phyloP scores from a whole-genome alignment of 2,113 vertebrate genomes.

The Cryptotis parvus region DNA sequence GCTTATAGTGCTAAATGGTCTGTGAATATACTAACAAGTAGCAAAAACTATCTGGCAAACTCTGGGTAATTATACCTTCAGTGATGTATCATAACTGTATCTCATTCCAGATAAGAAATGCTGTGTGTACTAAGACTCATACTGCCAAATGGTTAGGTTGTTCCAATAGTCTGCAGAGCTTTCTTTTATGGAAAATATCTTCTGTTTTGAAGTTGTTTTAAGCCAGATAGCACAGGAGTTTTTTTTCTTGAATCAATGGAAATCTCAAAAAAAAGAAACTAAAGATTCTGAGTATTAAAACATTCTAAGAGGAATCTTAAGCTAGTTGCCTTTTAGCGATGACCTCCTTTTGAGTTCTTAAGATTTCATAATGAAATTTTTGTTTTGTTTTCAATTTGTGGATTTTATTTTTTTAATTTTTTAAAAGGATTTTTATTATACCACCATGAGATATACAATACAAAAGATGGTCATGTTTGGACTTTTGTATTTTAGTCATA shows the following conservation, averaged over 20 bases:
- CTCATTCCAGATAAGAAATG: background rate
- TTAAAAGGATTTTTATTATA: too few relatives aligned
- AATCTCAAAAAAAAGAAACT: background rate
- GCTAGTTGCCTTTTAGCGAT: background rate
- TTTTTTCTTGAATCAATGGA: background rate
- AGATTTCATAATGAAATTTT: too few relatives aligned
- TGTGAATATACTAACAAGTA: background rate
- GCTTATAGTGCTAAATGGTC: background rate
- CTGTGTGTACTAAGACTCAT: background rate
- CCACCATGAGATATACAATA: too few relatives aligned
- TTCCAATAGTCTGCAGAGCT: background rate
- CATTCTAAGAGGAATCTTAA: background rate
- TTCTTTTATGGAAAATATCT: background rate
- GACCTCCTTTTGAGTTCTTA: background rate
- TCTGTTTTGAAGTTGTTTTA: background rate
- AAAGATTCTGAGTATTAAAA: background rate
- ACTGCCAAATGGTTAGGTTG: background rate
- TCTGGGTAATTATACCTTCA: background rate
- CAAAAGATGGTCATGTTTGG: too few relatives aligned
- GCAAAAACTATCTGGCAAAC: background rate
- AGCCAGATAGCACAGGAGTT: background rate
- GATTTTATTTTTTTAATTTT: too few relatives aligned
- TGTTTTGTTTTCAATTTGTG: too few relatives aligned
- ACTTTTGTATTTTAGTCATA: too few relatives aligned
- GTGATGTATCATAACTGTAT: background rate